Conservation (phyloP, 2,888 invertebrate species). For the Lepidonotus clava region DNA sequence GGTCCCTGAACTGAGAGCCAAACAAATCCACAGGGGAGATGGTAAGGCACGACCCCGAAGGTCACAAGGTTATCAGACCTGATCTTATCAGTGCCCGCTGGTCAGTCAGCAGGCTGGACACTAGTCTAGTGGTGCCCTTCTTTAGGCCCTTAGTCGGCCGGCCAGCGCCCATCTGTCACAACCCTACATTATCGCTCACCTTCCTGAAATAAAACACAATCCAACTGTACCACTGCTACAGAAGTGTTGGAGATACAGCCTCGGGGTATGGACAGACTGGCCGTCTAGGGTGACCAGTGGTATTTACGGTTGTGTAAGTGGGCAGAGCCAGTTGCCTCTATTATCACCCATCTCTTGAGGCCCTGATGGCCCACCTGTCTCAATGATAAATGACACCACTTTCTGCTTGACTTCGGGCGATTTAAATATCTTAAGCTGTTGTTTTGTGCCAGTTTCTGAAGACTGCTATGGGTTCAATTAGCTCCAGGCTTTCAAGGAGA, state of each 20-base stretch:
- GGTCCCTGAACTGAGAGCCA: not conserved
- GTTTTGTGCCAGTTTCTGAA: not conserved
- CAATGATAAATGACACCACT: not conserved
- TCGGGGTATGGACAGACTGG: not conserved
- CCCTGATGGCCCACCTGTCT: not conserved
- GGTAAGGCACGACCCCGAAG: not conserved
- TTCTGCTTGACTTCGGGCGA: not conserved
- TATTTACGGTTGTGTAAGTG: slow-evolving; percentile 26
- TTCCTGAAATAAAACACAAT: not conserved
- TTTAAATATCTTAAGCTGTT: not conserved
- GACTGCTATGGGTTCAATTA: not conserved
- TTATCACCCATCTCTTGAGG: not conserved
- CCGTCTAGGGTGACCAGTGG: not conserved
- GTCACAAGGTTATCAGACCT: not conserved
- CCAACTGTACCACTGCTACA: no score
- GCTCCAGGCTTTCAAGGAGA: not conserved
- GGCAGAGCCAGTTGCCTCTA: not conserved
- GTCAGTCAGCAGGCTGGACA: not conserved
- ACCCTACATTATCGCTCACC: not conserved
- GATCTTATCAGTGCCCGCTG: slow-evolving; percentile 1
- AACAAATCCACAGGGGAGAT: not conserved
- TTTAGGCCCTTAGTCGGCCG: not conserved
- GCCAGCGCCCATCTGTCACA: not conserved
- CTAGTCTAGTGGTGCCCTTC: not conserved
- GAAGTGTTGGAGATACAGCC: slow-evolving; percentile 4